These are phyloP conservation scores for Phocoena sinus DNA, from an alignment of 2,113 vertebrate genomes.

Conservation along the genomic window DNA sequence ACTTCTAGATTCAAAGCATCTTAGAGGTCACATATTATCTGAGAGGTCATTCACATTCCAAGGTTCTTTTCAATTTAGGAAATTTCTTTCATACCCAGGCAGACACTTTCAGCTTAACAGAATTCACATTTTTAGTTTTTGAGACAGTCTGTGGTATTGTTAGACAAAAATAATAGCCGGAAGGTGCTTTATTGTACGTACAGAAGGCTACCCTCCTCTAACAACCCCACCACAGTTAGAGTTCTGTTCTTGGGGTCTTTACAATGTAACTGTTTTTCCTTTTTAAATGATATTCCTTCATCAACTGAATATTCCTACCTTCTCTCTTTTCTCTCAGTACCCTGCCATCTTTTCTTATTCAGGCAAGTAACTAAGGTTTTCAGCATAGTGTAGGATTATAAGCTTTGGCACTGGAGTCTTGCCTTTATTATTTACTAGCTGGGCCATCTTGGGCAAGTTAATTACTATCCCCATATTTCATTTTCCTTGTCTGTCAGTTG, in stretches of 20 bases:
- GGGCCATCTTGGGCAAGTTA: not conserved
- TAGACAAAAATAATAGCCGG: not conserved
- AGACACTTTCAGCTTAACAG: not conserved
- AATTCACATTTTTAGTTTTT: not conserved
- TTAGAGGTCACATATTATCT: not conserved
- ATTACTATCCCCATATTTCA: not conserved
- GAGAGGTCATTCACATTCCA: not conserved
- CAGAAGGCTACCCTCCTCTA: not conserved
- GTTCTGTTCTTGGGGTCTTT: not conserved
- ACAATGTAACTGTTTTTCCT: not conserved
- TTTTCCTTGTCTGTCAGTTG: not conserved
- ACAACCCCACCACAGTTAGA: not conserved
- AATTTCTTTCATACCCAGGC: not conserved
- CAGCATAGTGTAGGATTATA: not conserved
- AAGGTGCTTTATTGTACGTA: not conserved
- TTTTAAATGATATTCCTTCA: not conserved
- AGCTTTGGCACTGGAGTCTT: not conserved
- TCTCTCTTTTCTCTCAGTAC: not conserved
- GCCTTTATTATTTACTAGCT: not conserved
- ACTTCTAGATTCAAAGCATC: not conserved
- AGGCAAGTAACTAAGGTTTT: not conserved
- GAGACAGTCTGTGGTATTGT: not conserved
- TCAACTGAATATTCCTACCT: not conserved
- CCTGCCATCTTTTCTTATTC: not conserved
- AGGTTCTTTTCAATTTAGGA: not conserved